phyloP scores from a whole-genome alignment of 2,888 invertebrate genomes.

The Nineta flava region DNA sequence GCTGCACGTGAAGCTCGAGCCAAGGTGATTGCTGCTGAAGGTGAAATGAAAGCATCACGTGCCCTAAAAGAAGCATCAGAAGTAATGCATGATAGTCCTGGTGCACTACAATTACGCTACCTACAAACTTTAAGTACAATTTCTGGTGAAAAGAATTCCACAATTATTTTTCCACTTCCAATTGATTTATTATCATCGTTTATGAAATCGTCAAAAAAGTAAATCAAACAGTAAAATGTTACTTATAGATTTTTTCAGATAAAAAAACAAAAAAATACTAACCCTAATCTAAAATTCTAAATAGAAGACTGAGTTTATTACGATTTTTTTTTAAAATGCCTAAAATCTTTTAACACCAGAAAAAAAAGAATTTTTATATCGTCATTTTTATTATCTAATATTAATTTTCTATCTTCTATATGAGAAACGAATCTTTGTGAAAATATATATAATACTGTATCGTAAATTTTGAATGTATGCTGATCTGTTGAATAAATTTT shows the following conservation, averaged over 20 bases:
- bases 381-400: too few species aligned
- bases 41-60: conserved; percentile 72
- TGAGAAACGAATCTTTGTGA: too few species aligned
- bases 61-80: conserved; percentile 77
- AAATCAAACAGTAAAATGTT: neutral
- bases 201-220: conserved; percentile 16
- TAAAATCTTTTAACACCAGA: too few species aligned
- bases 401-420: too few species aligned
- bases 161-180: conserved; percentile 85
- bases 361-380: too few species aligned
- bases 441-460: too few species aligned
- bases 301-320: neutral
- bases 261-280: too few species aligned
- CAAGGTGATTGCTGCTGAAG: conserved; percentile 70
- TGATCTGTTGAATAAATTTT: too few species aligned
- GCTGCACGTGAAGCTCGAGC: conserved; percentile 64
- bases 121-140: conserved; percentile 82
- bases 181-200: conserved; percentile 55
- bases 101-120: conserved; percentile 66
- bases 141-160: conserved; percentile 88
- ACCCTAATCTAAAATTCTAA: too few species aligned
- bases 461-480: too few species aligned
- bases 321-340: too few species aligned
- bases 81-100: conserved; percentile 68
- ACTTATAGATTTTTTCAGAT: neutral